A percentile compares a stretch with the other conserved stretches of the same genome.
phyloP scores from a whole-genome alignment of 2,113 vertebrate species.

The Benitochromis conjunctus region DNA sequence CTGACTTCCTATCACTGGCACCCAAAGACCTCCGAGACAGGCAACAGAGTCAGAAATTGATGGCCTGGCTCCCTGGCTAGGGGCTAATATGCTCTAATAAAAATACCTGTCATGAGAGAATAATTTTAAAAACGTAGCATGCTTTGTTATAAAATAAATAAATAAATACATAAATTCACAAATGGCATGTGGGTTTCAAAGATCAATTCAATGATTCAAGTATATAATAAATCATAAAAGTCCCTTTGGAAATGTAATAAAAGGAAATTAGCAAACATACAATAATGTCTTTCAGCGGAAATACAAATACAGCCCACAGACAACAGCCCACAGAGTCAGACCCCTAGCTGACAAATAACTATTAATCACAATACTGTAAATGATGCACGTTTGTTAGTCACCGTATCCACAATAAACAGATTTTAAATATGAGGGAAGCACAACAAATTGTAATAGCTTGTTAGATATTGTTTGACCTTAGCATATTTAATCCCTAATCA shows the following conservation, averaged over 20 bases:
- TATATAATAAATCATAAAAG: not conserved
- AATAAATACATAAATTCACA: not conserved
- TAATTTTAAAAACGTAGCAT: not conserved
- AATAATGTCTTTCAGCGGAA: not conserved
- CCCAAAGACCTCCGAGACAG: not conserved
- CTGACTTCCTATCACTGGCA: not conserved
- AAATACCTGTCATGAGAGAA: not conserved
- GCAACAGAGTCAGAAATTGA: not conserved
- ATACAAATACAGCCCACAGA: not conserved
- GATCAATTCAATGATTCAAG: not conserved
- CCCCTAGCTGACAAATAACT: not conserved
- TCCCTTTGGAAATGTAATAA: not conserved
- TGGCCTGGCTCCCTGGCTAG: not conserved
- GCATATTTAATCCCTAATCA: not conserved
- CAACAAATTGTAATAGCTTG: not conserved
- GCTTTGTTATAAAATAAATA: not conserved
- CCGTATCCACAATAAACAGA: not conserved
- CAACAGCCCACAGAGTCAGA: not conserved
- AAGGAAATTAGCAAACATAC: not conserved
- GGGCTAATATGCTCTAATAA: not conserved
- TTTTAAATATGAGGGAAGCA: not conserved
- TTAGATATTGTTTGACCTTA: not conserved
- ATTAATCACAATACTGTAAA: not conserved
- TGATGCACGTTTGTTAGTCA: not conserved
- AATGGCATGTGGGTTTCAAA: not conserved